Evolutionary conservation across 2,888 invertebrate genomes (phyloP).

Genomic region (Cataglyphis rosenhaueri): DNA sequence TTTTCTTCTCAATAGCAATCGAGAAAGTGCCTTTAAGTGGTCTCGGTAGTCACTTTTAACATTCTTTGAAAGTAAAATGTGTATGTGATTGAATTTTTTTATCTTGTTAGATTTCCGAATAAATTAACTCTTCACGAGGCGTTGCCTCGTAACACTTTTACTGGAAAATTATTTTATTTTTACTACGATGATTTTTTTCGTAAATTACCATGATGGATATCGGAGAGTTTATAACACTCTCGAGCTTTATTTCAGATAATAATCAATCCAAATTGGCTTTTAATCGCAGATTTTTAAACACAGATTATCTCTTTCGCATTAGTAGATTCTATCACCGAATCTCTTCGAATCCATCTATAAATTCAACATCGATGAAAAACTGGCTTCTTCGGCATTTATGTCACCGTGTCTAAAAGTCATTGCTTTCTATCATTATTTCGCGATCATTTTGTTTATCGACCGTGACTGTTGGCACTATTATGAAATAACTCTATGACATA

Average conservation of each 20-base stretch:
- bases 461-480: constrained; percentile 49
- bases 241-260: neutral
- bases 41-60: neutral
- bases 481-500: constrained; percentile 25
- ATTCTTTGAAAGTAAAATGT: neutral
- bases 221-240: neutral
- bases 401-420: constrained; percentile 23
- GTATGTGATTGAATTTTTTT: neutral
- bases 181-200: neutral
- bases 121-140: constrained; percentile 6
- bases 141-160: neutral
- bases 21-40: neutral
- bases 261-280: constrained; percentile 14
- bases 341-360: neutral
- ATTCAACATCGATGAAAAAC: constrained; percentile 15
- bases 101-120: neutral
- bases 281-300: neutral
- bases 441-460: constrained; percentile 16
- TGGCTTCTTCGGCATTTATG: constrained; percentile 4
- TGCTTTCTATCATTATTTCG: constrained; percentile 45
- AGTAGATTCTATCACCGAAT: neutral
- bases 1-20: neutral
- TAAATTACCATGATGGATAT: neutral
- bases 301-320: neutral
- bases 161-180: neutral